Percentiles rank a stretch among this genome's conserved stretches.
These are phyloP conservation scores for Spea hammondii DNA, from an alignment of 2,797 vertebrate genomes.

Conservation along the genomic window DNA sequence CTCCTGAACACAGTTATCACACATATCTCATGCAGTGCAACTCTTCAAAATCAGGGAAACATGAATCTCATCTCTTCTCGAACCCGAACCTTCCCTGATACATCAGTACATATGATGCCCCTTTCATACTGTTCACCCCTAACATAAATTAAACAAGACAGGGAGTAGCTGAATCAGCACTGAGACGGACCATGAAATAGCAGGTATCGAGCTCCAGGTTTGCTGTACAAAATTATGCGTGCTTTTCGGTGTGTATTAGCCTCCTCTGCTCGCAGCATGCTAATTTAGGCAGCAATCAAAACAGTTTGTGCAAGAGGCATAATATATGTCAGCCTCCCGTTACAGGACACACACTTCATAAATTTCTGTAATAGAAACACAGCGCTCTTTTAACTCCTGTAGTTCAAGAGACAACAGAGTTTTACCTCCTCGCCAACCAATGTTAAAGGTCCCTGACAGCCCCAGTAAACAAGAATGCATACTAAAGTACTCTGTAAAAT, in stretches of 20 bases:
- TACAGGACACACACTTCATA: conserved; percentile 46
- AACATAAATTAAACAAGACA: conserved; percentile 28
- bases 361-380: conserved; percentile 32
- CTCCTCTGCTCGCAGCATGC: conserved; percentile 57
- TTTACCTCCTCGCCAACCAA: not conserved
- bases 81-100: not conserved
- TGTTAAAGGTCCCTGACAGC: too few species aligned
- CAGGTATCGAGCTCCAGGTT: conserved; percentile 59
- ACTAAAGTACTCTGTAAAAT: too few species aligned
- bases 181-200: conserved; percentile 49
- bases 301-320: conserved; percentile 52
- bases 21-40: too few species aligned
- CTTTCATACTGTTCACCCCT: conserved; percentile 10
- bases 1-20: too few species aligned
- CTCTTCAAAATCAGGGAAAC: too few species aligned
- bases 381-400: conserved; percentile 30
- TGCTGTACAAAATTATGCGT: conserved; percentile 61
- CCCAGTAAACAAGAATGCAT: too few species aligned
- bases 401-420: not conserved
- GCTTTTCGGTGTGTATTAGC: conserved; percentile 55
- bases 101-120: not conserved
- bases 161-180: conserved; percentile 45
- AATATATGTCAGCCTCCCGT: conserved; percentile 55
- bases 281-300: conserved; percentile 64
- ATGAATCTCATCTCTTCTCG: not conserved